Percentiles rank a stretch among this genome's conserved stretches.
Evolutionary conservation across 2,888 invertebrate species (phyloP).

Genomic region (Cephus rjabovi): DNA sequence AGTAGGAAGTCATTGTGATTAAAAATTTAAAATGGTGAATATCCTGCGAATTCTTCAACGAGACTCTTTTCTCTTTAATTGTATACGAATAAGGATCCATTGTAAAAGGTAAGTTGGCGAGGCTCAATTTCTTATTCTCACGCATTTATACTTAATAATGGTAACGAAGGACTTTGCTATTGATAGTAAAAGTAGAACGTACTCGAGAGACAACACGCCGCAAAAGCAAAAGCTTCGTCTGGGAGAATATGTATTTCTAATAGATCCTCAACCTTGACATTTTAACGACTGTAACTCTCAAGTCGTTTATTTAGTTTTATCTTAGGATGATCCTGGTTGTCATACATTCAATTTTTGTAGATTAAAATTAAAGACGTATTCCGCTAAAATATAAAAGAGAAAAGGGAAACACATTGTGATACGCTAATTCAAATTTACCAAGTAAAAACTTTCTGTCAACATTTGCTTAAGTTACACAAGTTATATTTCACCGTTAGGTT

Average conservation of each 20-base stretch:
- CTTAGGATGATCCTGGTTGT: background rate
- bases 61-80: background rate
- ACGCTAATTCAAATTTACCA: background rate
- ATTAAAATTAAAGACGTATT: background rate
- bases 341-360: background rate
- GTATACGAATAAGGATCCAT: background rate
- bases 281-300: slow-evolving; percentile 14
- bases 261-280: slow-evolving; percentile 39
- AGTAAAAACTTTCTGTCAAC: background rate
- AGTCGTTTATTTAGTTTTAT: background rate
- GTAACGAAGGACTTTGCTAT: background rate
- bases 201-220: background rate
- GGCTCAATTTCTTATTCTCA: background rate
- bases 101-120: background rate
- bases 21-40: background rate
- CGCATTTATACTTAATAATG: background rate
- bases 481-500: background rate
- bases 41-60: background rate
- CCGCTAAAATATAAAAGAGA: background rate
- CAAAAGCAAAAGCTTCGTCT: background rate
- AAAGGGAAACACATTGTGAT: background rate
- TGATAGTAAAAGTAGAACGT: slow-evolving; percentile 2
- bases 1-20: background rate
- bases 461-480: background rate
- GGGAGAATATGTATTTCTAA: background rate